These are phyloP conservation scores for Drosophila lini DNA, from an alignment of 1,140 invertebrate species.

Conservation along the genomic window DNA sequence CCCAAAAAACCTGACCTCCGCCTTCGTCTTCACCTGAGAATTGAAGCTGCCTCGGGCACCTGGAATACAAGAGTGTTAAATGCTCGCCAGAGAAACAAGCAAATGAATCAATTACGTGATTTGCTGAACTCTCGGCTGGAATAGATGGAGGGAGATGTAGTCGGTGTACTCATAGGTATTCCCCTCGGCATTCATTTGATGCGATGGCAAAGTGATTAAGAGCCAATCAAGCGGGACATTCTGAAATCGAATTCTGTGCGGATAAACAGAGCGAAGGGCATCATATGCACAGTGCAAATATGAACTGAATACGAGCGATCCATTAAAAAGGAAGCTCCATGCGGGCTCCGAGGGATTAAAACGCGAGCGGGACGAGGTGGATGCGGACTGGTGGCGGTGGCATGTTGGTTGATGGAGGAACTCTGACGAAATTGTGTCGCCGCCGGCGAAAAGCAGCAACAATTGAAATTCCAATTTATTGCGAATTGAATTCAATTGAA, in stretches of 20 bases:
- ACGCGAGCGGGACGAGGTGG: conserved; percentile 1
- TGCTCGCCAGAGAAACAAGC: conserved; percentile 3
- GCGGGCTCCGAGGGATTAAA: conserved; percentile 41
- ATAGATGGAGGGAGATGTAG: not conserved
- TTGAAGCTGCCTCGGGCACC: conserved; percentile 14
- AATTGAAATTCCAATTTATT: conserved; percentile 79
- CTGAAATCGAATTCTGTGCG: conserved; percentile 26
- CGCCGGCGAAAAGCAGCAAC: conserved; percentile 47
- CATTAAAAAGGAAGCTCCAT: conserved; percentile 74
- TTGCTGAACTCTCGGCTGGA: conserved; percentile 28
- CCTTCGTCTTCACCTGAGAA: conserved; percentile 29
- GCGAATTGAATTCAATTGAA: conserved; percentile 82
- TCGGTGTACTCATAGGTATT: conserved; percentile 14
- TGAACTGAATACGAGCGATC: conserved; percentile 44
- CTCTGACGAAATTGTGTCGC: conserved; percentile 65
- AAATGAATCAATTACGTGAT: conserved; percentile 75
- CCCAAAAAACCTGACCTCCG: conserved; percentile 10
- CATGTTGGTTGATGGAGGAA: not conserved
- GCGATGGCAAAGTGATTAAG: conserved; percentile 40
- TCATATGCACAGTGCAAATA: conserved; percentile 28
- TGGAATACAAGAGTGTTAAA: conserved; percentile 40
- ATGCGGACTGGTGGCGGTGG: not conserved
- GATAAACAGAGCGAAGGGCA: conserved; percentile 20
- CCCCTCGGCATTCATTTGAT: conserved; percentile 35
- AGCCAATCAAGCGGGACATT: conserved; percentile 38